Conservation (phyloP, 1,140 invertebrate species). For the Cecropterus lyciades region DNA sequence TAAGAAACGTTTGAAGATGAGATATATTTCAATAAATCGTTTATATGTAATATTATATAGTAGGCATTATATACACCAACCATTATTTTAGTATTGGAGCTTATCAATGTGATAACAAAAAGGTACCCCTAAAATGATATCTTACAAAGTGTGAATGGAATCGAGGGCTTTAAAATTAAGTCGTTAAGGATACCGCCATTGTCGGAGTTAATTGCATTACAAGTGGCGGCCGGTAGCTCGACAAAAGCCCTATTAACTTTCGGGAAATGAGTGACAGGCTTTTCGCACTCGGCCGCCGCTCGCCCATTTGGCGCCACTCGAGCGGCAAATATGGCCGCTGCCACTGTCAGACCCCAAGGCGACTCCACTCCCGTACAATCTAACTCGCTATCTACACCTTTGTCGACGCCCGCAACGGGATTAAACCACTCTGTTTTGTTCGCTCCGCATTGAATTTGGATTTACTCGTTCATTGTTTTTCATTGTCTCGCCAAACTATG, state of each 20-base stretch:
- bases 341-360: slow-evolving; percentile 70
- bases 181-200: slow-evolving; percentile 74
- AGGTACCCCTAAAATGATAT: slow-evolving; percentile 20
- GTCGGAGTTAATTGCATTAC: slow-evolving; percentile 81
- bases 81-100: neutral
- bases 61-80: too few species aligned
- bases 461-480: slow-evolving; percentile 68
- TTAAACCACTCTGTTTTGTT: slow-evolving; percentile 68
- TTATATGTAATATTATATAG: too few species aligned
- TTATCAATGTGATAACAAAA: slow-evolving; percentile 12
- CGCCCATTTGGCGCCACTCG: slow-evolving; percentile 58
- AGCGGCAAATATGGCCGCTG: slow-evolving; percentile 76
- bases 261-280: slow-evolving; percentile 67
- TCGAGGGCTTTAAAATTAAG: slow-evolving; percentile 68
- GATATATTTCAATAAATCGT: too few species aligned
- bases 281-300: slow-evolving; percentile 59
- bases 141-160: slow-evolving; percentile 33
- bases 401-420: slow-evolving; percentile 67
- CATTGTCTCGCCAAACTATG: slow-evolving; percentile 10
- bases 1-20: too few species aligned
- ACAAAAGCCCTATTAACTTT: slow-evolving; percentile 82
- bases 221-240: slow-evolving; percentile 67
- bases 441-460: slow-evolving; percentile 59
- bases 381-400: slow-evolving; percentile 47
- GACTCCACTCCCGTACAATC: slow-evolving; percentile 44